A percentile compares a stretch with the other conserved stretches of the same genome.
These are phyloP conservation scores for Sus scrofa DNA, from an alignment of 2,113 vertebrate genomes.

Conservation along the genomic window DNA sequence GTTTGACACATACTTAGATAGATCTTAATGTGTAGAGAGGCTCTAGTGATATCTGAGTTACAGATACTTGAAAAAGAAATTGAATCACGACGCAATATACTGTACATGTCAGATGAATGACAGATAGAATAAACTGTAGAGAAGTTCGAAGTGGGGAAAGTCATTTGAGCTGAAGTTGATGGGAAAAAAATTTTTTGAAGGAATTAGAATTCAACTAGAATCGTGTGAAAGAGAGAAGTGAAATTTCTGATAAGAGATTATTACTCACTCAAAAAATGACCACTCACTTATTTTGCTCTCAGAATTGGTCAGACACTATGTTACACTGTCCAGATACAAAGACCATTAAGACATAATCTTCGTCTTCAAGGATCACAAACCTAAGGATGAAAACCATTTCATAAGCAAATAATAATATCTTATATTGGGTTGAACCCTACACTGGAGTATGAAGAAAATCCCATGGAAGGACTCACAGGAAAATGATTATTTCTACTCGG, in stretches of 20 bases:
- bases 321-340: background rate
- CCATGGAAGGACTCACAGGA: background rate
- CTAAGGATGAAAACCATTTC: conserved; percentile 6
- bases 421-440: background rate
- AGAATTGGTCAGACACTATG: background rate
- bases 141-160: conserved; percentile 20
- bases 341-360: background rate
- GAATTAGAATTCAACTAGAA: conserved; percentile 15
- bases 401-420: background rate
- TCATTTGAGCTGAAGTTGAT: background rate
- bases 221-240: background rate
- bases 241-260: background rate
- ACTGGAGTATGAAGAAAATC: background rate
- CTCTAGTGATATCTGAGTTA: conserved; percentile 48
- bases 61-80: conserved; percentile 45
- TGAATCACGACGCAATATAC: conserved; percentile 4
- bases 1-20: background rate
- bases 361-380: background rate
- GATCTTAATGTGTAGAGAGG: conserved; percentile 6
- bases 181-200: conserved; percentile 38
- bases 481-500: background rate
- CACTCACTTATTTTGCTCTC: background rate
- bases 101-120: conserved; percentile 58
- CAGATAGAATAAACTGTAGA: conserved; percentile 16
- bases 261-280: conserved; percentile 26